Conservation (phyloP, 2,113 vertebrate genomes). For the Tapirus terrestris region DNA sequence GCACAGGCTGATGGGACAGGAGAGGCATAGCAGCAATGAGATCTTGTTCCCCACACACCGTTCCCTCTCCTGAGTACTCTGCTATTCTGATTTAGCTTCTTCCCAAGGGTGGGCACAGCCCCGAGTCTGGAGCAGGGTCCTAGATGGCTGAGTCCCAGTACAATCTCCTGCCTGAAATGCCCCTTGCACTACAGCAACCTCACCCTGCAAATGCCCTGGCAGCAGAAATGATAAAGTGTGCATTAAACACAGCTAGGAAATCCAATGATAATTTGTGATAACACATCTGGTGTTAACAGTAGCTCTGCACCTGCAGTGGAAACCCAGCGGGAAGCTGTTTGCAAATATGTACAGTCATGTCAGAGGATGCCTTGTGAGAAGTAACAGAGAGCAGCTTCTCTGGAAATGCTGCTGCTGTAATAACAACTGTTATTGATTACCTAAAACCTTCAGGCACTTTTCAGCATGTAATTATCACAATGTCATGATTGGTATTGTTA, state of each 20-base stretch:
- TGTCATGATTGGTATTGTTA: neutral
- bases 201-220: neutral
- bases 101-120: neutral
- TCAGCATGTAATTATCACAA: neutral
- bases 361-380: neutral
- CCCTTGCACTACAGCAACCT: neutral
- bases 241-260: neutral
- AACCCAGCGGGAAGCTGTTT: neutral
- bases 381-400: neutral
- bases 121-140: neutral
- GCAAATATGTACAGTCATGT: constrained; percentile 15
- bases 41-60: neutral
- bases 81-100: neutral
- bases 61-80: neutral
- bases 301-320: neutral
- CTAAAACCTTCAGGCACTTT: neutral
- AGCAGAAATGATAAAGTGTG: neutral
- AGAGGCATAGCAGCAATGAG: accelerated
- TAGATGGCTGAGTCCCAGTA: neutral
- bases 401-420: neutral
- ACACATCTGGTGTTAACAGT: neutral
- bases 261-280: neutral
- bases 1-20: neutral
- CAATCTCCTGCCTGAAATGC: neutral
- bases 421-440: neutral